A percentile compares a stretch with the other conserved stretches of the same genome.
phyloP scores from a whole-genome alignment of 2,888 invertebrate genomes.

The Eudasyphora cyanicolor region DNA sequence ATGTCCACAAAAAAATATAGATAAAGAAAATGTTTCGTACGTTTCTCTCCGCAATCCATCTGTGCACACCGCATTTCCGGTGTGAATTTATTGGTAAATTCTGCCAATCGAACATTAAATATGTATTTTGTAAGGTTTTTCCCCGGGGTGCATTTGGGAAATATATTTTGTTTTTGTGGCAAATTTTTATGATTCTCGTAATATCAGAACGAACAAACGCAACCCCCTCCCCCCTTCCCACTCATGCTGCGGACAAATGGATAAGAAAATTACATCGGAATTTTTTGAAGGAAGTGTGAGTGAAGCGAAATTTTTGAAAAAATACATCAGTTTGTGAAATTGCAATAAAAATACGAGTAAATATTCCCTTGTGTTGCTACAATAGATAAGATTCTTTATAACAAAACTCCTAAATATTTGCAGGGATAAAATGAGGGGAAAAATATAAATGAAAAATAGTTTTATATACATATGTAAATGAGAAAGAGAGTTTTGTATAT shows the following conservation, averaged over 20 bases:
- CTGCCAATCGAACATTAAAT: constrained; percentile 1
- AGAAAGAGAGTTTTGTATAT: too few species aligned
- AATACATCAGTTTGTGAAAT: background rate
- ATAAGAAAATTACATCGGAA: background rate
- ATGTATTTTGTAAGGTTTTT: constrained; percentile 26
- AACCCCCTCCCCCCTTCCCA: background rate
- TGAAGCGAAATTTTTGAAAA: background rate
- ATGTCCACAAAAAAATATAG: too few species aligned
- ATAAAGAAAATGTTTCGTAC: background rate
- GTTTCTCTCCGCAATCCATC: background rate
- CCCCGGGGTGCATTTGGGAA: constrained; percentile 32
- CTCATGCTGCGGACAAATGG: background rate
- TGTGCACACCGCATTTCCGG: background rate
- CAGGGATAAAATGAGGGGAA: too few species aligned
- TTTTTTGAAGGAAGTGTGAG: background rate
- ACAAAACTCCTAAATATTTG: too few species aligned
- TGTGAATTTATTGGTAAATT: background rate
- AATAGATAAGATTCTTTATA: too few species aligned
- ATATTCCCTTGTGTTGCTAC: background rate
- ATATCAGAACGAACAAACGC: background rate
- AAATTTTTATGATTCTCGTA: background rate
- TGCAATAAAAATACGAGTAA: background rate
- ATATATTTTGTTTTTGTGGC: constrained; percentile 10
- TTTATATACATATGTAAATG: too few species aligned
- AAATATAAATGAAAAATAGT: too few species aligned